Percentiles rank a stretch among this genome's conserved stretches.
Conservation (phyloP, 2,797 vertebrate genomes). For the Myotis pilosus region DNA sequence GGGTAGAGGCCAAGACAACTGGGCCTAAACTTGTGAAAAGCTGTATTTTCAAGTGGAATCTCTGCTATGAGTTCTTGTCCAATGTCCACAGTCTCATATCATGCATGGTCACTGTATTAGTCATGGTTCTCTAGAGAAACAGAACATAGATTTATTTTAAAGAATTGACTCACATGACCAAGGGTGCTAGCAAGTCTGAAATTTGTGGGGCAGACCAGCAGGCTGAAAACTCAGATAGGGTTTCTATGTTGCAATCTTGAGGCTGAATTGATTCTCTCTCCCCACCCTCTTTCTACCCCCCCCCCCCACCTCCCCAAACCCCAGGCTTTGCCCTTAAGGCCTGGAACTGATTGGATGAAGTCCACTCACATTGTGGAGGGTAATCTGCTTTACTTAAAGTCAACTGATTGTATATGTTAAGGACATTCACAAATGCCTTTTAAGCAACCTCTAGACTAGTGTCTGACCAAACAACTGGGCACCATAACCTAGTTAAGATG, state of each 20-base stretch:
- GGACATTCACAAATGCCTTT: neutral
- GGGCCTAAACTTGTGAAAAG: neutral
- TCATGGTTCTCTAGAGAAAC: neutral
- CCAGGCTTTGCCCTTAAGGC: neutral
- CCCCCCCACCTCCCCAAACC: neutral
- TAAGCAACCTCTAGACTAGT: neutral
- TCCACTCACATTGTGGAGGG: neutral
- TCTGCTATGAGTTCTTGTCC: neutral
- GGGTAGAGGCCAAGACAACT: neutral
- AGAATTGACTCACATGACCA: neutral
- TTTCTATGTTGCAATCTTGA: neutral
- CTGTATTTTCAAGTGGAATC: neutral
- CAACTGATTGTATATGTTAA: neutral
- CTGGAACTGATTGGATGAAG: neutral
- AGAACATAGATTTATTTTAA: neutral
- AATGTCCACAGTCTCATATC: neutral
- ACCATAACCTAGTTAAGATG: neutral
- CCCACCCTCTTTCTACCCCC: neutral
- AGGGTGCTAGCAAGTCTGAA: neutral
- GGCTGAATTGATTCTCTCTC: neutral
- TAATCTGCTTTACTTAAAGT: neutral
- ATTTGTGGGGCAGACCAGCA: neutral
- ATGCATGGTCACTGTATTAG: neutral
- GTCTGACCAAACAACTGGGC: neutral
- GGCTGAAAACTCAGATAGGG: neutral